These are phyloP conservation scores for Planococcus citri DNA, from an alignment of 1,140 invertebrate species.

Conservation along the genomic window DNA sequence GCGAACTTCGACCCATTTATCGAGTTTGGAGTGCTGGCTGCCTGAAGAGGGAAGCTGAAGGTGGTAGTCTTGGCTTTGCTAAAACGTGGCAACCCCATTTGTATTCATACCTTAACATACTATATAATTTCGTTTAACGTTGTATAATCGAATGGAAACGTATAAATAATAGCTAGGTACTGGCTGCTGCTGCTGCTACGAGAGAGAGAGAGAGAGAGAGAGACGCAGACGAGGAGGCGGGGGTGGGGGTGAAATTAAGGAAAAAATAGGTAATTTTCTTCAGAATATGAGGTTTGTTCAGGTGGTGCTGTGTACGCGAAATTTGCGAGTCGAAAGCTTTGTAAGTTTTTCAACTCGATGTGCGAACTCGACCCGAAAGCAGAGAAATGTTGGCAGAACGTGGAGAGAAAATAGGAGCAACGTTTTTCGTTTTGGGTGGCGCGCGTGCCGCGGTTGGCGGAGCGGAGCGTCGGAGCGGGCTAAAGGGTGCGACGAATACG, in stretches of 20 bases:
- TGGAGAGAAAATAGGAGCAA: too few relatives aligned
- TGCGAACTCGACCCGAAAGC: too few relatives aligned
- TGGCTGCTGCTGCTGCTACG: too few relatives aligned
- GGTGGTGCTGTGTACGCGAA: not conserved
- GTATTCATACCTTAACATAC: not conserved
- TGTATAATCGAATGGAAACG: not conserved
- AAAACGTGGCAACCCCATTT: not conserved
- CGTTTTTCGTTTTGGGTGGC: not conserved
- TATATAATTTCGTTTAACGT: not conserved
- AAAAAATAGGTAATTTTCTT: not conserved
- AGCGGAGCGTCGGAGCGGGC: too few relatives aligned
- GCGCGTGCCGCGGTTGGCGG: not conserved
- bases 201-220: too few relatives aligned
- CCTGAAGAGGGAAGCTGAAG: not conserved
- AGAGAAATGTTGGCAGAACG: too few relatives aligned
- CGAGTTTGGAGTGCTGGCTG: too few relatives aligned
- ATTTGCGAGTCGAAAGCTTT: not conserved
- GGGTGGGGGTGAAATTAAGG: not conserved
- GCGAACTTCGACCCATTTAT: constrained; percentile 1
- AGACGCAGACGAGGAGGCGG: too few relatives aligned
- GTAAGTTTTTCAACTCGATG: not conserved
- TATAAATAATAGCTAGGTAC: not conserved
- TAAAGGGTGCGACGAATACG: not conserved
- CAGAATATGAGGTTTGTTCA: not conserved
- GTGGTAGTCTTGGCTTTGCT: not conserved